These are phyloP conservation scores for Catamblyrhynchus diadema DNA, from an alignment of 2,797 vertebrate genomes.

Conservation along the genomic window DNA sequence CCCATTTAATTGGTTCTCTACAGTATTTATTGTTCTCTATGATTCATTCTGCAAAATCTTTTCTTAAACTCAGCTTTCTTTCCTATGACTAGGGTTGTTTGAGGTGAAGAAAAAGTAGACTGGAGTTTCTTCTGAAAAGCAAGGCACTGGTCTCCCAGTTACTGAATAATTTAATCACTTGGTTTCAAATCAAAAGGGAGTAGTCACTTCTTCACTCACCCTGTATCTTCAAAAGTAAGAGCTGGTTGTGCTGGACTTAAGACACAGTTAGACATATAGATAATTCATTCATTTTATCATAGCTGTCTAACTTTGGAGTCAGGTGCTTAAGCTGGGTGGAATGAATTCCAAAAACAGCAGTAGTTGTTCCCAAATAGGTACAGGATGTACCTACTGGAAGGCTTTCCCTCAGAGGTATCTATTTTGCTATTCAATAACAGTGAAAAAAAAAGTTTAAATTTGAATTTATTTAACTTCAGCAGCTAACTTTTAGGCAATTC, in stretches of 20 bases:
- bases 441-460: not conserved
- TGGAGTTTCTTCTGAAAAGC: not conserved
- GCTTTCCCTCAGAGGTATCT: not conserved
- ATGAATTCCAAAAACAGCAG: rapidly evolving
- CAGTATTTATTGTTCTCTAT: not conserved
- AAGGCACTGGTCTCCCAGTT: not conserved
- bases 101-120: not conserved
- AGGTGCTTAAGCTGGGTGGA: not conserved
- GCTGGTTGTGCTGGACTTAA: not conserved
- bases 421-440: not conserved
- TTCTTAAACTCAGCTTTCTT: not conserved
- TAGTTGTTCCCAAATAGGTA: not conserved
- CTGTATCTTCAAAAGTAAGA: not conserved
- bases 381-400: not conserved
- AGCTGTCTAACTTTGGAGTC: not conserved
- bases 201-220: not conserved
- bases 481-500: not conserved
- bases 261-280: not conserved
- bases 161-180: not conserved
- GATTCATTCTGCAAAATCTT: not conserved
- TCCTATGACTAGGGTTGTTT: not conserved
- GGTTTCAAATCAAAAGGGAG: not conserved
- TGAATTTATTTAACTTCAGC: not conserved
- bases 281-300: not conserved
- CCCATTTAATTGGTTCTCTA: not conserved